Evolutionary conservation across 2,888 invertebrate genomes (phyloP).

Genomic region (Tryphoninae sp.): DNA sequence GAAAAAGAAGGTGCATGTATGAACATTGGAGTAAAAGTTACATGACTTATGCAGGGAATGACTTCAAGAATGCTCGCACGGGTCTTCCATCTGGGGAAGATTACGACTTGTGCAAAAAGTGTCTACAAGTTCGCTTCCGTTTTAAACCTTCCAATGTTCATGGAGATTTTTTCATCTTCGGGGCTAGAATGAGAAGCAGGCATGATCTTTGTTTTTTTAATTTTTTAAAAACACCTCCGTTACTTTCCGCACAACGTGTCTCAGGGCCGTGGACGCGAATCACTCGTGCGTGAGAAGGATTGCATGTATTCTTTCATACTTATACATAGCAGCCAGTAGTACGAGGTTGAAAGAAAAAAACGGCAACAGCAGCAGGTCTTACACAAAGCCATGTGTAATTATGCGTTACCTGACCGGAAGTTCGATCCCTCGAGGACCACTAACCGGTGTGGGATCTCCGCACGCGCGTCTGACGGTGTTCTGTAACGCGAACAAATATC

Average conservation of each 20-base stretch:
- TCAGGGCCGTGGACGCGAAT: constrained; percentile 1
- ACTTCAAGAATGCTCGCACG: no score
- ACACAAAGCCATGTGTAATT: constrained; percentile 70
- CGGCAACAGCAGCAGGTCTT: constrained; percentile 9
- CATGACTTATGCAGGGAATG: no score
- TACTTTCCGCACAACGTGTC: constrained; percentile 19
- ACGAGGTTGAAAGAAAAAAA: neutral
- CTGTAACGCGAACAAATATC: constrained; percentile 3
- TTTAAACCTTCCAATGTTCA: neutral
- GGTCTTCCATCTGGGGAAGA: no score
- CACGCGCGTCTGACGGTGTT: constrained; percentile 31
- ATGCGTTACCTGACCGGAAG: constrained; percentile 76
- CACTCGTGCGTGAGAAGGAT: constrained; percentile 28
- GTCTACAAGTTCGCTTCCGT: neutral
- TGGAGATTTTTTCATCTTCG: neutral
- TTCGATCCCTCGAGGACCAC: constrained; percentile 58
- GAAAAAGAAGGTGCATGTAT: neutral
- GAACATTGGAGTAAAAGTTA: no score
- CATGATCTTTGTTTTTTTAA: neutral
- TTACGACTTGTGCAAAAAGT: neutral
- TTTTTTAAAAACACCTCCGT: constrained; percentile 15
- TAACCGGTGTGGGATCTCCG: constrained; percentile 47
- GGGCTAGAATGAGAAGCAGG: neutral
- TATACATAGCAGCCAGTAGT: constrained; percentile 25
- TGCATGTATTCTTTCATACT: constrained; percentile 61